Evolutionary conservation across 2,888 invertebrate genomes (phyloP), one percentile per base, ranked within the genome.

Genomic region (Eristalis tenax): DNA sequence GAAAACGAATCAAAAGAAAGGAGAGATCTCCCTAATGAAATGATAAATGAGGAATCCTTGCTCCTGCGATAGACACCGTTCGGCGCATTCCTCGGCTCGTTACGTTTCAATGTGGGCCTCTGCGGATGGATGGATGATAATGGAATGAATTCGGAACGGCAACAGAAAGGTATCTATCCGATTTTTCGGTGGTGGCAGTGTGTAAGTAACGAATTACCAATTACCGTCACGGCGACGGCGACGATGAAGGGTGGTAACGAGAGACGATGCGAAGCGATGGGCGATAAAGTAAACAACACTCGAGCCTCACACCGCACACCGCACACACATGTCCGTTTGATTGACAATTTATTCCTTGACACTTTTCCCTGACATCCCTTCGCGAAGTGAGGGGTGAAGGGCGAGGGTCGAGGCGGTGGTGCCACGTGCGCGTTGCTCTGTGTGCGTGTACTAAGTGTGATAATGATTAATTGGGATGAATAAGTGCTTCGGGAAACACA

Each of bases 381-480:
- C 28, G 28, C 18, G 5, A 4, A 4, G 40, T 3, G 38, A 40
- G 13, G 13, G 11, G 13, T 11, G 38, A 11, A 13, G 2, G 13
- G n/a, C 13, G n/a, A 15, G 1, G 28, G 32, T 6, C 0, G n/a
- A n/a, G 32, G 40, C 13, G 38, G 32, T 43, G 38, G 32, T 43
- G 76, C 57, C 50, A 28, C 56, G 71, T 65, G 63, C 35, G 59
- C 23, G 26, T 57, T n/a, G 66, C 65, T 61, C 28, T 83, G 56
- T 65, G 70, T 61, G 35, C 78, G 56, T 57, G 61, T 57, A 64
- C 64, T 57, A 76, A 83, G 79, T 80, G 83, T 83, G 74, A 80
- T 80, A 80, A 83, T 87, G 83, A 87, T 83, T 87, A 87, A 87
- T 87, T 87, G 80, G 87, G 61, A 87, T 83, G 83, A 87, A 87